A percentile compares a stretch with the other conserved stretches of the same genome.
Conservation (phyloP, 2,797 vertebrate genomes). For the Spinus pinus region DNA sequence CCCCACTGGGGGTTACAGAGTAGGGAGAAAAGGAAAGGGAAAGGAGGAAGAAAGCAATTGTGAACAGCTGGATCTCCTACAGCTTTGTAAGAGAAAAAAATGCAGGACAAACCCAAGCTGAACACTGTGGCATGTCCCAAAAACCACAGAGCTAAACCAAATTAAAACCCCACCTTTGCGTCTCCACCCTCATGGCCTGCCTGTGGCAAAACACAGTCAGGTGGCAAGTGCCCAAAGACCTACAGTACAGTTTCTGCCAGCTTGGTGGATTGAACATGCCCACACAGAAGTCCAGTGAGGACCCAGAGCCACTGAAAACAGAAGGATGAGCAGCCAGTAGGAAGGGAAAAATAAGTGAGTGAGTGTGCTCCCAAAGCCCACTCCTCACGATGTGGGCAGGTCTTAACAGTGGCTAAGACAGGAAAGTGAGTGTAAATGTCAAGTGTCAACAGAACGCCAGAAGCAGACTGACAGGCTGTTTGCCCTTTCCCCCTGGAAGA, state of each 20-base stretch:
- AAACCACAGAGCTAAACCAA: not conserved
- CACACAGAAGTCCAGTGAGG: not conserved
- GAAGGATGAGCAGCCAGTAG: not conserved
- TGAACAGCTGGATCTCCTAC: not conserved
- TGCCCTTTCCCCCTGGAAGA: not conserved
- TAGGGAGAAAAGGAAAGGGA: fast-evolving
- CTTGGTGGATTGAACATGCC: not conserved
- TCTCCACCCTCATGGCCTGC: not conserved
- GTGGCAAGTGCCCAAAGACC: not conserved
- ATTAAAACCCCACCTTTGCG: not conserved
- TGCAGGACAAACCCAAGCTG: not conserved
- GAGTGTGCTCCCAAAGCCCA: not conserved
- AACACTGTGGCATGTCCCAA: not conserved
- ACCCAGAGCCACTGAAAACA: not conserved
- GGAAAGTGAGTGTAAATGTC: not conserved
- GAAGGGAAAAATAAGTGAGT: not conserved
- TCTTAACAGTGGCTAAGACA: not conserved
- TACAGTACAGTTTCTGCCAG: not conserved
- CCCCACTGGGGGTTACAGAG: fast-evolving
- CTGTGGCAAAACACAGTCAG: not conserved
- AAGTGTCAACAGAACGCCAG: not conserved
- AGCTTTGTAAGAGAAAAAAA: not conserved
- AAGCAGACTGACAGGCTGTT: not conserved
- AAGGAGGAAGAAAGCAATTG: not conserved
- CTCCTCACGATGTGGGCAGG: not conserved